A percentile compares a stretch with the other conserved stretches of the same genome.
Conservation (phyloP, 2,113 vertebrate species). For the Pterocles gutturalis region DNA sequence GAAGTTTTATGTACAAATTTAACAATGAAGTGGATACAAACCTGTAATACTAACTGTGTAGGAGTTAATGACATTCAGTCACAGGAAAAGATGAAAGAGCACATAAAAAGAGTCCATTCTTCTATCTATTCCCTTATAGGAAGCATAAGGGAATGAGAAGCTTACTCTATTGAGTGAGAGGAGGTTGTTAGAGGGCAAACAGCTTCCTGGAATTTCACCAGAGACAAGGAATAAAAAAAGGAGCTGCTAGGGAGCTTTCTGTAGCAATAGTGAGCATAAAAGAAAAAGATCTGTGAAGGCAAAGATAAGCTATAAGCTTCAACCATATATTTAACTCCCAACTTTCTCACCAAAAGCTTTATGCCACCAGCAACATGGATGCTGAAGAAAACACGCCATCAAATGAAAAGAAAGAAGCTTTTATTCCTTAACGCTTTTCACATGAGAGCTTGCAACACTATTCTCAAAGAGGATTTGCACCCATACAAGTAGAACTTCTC, state of each 20-base stretch:
- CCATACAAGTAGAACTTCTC: neutral
- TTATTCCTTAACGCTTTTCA: neutral
- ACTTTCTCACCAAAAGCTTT: neutral
- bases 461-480: neutral
- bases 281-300: neutral
- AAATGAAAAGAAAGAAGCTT: neutral
- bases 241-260: neutral
- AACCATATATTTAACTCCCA: neutral
- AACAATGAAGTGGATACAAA: conserved; percentile 37
- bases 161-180: neutral
- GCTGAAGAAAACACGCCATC: neutral
- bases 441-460: neutral
- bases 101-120: neutral
- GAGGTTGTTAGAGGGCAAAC: neutral
- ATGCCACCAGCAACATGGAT: neutral
- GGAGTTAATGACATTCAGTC: conserved; percentile 21
- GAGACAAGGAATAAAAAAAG: neutral
- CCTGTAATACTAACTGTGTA: neutral
- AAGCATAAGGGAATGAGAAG: neutral
- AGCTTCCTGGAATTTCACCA: conserved; percentile 1
- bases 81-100: conserved; percentile 23
- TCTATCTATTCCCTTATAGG: neutral
- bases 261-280: neutral
- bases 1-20: neutral
- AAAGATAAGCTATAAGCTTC: neutral